Percentiles rank a stretch among this genome's conserved stretches.
phyloP scores from a whole-genome alignment of 2,888 invertebrate species.

The Cataglyphis altisquamis region DNA sequence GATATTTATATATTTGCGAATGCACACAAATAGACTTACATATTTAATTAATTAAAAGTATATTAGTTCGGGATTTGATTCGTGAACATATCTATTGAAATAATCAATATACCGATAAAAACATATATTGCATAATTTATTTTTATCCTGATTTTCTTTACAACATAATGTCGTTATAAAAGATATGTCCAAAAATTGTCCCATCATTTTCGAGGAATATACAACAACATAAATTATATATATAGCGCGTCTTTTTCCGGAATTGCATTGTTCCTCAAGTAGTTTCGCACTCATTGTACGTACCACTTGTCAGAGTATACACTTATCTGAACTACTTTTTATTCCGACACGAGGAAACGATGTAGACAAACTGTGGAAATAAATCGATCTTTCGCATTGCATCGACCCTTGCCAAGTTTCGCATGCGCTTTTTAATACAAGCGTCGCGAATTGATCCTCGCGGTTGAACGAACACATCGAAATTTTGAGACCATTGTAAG shows the following conservation, averaged over 20 bases:
- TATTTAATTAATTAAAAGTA: neutral
- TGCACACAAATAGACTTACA: neutral
- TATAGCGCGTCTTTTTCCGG: neutral
- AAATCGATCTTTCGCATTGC: conserved; percentile 48
- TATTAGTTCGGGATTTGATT: neutral
- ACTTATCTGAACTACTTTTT: conserved; percentile 20
- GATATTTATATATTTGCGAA: neutral
- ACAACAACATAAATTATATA: neutral
- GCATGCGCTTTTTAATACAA: conserved; percentile 64
- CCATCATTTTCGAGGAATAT: neutral
- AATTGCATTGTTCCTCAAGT: neutral
- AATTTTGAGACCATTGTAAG: neutral
- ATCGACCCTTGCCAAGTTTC: conserved; percentile 65
- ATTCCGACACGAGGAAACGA: conserved; percentile 6
- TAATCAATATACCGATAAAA: conserved; percentile 4
- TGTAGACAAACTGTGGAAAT: neutral
- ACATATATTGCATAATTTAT: neutral
- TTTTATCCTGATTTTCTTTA: neutral
- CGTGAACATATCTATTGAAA: conserved; percentile 10
- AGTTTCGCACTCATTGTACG: neutral
- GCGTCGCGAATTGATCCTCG: conserved; percentile 52
- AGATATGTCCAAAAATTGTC: neutral
- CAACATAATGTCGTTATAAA: neutral
- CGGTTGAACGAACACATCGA: neutral
- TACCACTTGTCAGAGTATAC: conserved; percentile 2